These are phyloP conservation scores for Ectemnius continuus DNA, from an alignment of 2,888 invertebrate genomes.

Conservation along the genomic window DNA sequence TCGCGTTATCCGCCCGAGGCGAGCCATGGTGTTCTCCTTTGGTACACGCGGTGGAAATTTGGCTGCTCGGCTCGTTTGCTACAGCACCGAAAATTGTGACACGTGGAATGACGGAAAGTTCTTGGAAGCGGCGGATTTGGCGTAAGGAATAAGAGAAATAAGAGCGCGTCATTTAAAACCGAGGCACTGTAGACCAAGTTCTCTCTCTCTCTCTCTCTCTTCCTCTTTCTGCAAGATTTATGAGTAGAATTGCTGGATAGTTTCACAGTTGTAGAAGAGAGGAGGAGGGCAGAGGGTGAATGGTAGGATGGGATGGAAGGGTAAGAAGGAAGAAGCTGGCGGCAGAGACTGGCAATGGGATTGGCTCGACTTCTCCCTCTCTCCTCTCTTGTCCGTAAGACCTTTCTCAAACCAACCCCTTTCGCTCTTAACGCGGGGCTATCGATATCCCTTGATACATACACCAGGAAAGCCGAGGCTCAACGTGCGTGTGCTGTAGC, in stretches of 20 bases:
- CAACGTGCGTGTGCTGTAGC: constrained; percentile 69
- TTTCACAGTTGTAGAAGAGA: constrained; percentile 1
- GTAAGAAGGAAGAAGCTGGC: constrained; percentile 35
- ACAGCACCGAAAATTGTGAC: constrained; percentile 33
- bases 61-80: constrained; percentile 69
- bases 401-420: constrained; percentile 59
- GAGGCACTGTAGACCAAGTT: background rate
- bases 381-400: constrained; percentile 28
- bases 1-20: constrained; percentile 66
- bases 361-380: constrained; percentile 20
- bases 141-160: no score
- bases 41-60: constrained; percentile 64
- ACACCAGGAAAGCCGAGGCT: constrained; percentile 58
- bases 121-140: no score
- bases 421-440: constrained; percentile 64
- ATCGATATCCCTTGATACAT: constrained; percentile 63
- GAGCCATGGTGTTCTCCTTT: background rate
- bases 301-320: constrained; percentile 18
- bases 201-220: no score
- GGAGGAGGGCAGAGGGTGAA: constrained; percentile 3
- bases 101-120: background rate
- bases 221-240: no score
- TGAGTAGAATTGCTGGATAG: no score
- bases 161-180: no score
- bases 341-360: constrained; percentile 50